Evolutionary conservation across 2,888 invertebrate genomes (phyloP).

Genomic region (Apeira syringaria): DNA sequence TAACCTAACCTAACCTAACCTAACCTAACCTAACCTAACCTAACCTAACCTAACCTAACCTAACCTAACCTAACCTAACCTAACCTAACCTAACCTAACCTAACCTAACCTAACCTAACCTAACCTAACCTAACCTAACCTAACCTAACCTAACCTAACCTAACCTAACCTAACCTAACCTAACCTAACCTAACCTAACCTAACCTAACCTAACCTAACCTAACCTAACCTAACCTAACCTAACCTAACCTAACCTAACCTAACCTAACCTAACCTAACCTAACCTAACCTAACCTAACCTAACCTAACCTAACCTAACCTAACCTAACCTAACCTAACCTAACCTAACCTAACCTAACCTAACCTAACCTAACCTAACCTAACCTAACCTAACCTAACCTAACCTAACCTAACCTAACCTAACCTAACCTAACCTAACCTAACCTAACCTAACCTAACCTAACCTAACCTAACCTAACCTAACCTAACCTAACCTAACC

Average conservation of each 20-base stretch:
- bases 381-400: conserved; percentile 32
- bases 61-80: too few relatives aligned
- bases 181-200: conserved; percentile 30
- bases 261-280: conserved; percentile 31
- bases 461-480: conserved; percentile 31
- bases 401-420: conserved; percentile 33
- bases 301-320: conserved; percentile 31
- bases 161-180: too few relatives aligned
- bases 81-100: too few relatives aligned
- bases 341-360: conserved; percentile 32
- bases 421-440: conserved; percentile 32
- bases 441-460: conserved; percentile 29
- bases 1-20: too few relatives aligned
- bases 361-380: conserved; percentile 30
- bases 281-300: conserved; percentile 33
- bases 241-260: conserved; percentile 32
- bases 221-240: conserved; percentile 34
- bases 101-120: too few relatives aligned
- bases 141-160: too few relatives aligned
- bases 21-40: too few relatives aligned
- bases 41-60: too few relatives aligned
- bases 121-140: too few relatives aligned
- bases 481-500: conserved; percentile 28
- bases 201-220: conserved; percentile 33
- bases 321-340: conserved; percentile 31